Base-by-base conservation (phyloP, 2,888 invertebrate species). In the Thymelicus lineola region DNA sequence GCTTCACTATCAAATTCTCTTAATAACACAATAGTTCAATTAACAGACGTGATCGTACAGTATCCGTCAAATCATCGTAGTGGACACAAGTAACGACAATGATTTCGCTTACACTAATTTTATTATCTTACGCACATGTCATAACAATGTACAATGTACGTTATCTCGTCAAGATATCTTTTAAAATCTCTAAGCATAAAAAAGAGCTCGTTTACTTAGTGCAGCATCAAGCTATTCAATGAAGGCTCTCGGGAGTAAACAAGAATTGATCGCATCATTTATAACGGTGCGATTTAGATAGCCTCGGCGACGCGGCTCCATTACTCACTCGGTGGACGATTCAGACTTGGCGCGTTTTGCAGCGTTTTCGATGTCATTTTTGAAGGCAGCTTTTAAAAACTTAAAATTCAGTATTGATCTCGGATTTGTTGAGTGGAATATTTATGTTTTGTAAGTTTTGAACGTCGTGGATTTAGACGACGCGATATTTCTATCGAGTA, bases 251-350 rank as follows among this genome's bases (percentile, higher is more conserved):
- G 80, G 78, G 83, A 83, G 84, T 84, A 86, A 89, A 87, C 88
- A 88, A 86, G 86, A 88, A 88, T 85, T 87, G 90, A 90, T 91
- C 84, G 86, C 86, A 82, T 87, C 90, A 88, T 90, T 90, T 89
- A 90, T 89, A 88, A 87, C 84, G 81, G 73, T 78, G 84, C 86
- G 88, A 87, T 89, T 86, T 85, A 86, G 87, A 89, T 88, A 85
- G 86, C 82, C 80, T 64, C 78, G 77, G 76, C 77, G 77, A 76
- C 77, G 76, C 74, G 79, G 64, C 73, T 67, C 75, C 79, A 80
- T 82, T 77, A 79, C 76, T 79, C 80, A 80, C 75, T 72, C 72
- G 42, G 65, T 69, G 66, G 71, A 62, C 64, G 62, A 64, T 66
- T 70, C 73, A 71, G 66, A 74, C 72, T 55, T 2, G n/a, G 12